Evolutionary conservation across 2,888 invertebrate genomes (phyloP), one percentile per base, ranked within the genome.

Genomic region (Rotaria socialis): DNA sequence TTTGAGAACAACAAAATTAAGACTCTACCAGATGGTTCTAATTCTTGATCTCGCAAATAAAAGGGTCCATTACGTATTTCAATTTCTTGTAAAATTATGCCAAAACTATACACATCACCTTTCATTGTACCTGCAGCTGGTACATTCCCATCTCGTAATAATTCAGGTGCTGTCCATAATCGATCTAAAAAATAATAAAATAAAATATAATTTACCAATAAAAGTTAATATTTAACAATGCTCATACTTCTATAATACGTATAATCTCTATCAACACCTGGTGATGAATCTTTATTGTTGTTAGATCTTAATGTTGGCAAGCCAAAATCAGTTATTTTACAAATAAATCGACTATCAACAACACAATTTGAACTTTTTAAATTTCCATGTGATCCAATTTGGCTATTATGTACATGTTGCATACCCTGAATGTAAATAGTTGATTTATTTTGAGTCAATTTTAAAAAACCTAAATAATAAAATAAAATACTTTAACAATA

Each of bases 311-410:
- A 91, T 75, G 93, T 94, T 89, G 95, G 94, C 0, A 99, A 92
- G 2, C 99, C 99, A 89, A 98, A 99, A 92, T 98, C 98, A 0
- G 97, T 95, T 87, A 99, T 95, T 93, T 97, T 97, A 85, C 98
- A 92, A 1, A 97, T 97, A 91, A 98, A 99, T 56, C 98, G 93
- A 60, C 96, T 96, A 91, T 99, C 98, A 1, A 99, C 97, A 0
- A 99, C 95, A 91, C 99, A 99, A 92, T 99, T 99, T 87, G 96
- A 95, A 0, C 97, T 97, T 90, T 97, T 98, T 86, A 99, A 92
- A 89, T 95, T 94, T 0, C 98, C 98, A 90, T 99, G 99, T 6
- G 95, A 95, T 89, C 94, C 94, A 58, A 98, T 94, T 89, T 96
- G 95, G 60, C 95, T 95, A 87, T 94, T 93, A 90, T 98, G 98